These are phyloP conservation scores for Cerastoderma edule DNA, from an alignment of 2,888 invertebrate species.

Conservation along the genomic window DNA sequence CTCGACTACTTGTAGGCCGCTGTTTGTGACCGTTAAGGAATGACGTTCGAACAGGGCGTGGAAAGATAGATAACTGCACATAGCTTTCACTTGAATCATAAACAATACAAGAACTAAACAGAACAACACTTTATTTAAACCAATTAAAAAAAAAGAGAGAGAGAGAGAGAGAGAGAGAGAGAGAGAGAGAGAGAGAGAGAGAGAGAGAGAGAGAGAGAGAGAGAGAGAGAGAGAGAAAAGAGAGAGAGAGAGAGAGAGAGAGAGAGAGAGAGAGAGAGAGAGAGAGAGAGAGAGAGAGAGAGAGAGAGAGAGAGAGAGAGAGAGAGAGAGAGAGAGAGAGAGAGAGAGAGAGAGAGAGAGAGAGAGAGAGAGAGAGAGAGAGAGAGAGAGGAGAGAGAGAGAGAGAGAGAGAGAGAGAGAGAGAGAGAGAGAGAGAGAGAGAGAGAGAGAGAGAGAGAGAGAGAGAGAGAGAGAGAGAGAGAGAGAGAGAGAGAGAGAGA, in stretches of 20 bases:
- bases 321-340: constrained; percentile 1
- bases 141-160: not conserved
- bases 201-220: not conserved
- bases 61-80: too few species aligned
- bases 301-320: constrained; percentile 1
- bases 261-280: not conserved
- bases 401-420: not conserved
- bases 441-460: constrained; percentile 1
- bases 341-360: not conserved
- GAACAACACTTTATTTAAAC: not conserved
- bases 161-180: not conserved
- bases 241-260: not conserved
- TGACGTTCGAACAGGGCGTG: too few species aligned
- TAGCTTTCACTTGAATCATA: not conserved
- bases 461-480: constrained; percentile 1
- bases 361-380: not conserved
- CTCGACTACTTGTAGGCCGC: too few species aligned
- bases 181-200: not conserved
- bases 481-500: not conserved
- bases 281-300: constrained; percentile 1
- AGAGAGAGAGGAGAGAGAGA: not conserved
- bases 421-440: not conserved
- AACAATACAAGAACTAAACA: not conserved
- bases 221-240: not conserved
- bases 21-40: too few species aligned